phyloP scores from a whole-genome alignment of 2,888 invertebrate genomes.

The Melitaea athalia region DNA sequence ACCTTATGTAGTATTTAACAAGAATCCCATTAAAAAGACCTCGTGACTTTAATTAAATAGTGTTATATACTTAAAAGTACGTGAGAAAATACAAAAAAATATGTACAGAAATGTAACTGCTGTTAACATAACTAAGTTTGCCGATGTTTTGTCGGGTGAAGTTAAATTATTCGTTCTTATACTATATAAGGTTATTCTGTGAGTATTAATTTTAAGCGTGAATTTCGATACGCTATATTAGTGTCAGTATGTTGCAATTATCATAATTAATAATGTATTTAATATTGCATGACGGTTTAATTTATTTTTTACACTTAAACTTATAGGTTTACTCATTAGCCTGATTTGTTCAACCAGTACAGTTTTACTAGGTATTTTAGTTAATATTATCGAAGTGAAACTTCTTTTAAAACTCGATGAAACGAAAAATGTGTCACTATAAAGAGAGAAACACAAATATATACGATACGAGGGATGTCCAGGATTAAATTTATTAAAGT shows the following conservation, averaged over 20 bases:
- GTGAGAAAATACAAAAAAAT: conserved; percentile 32
- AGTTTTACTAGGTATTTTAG: no score
- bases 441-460: no score
- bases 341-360: no score
- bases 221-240: no score
- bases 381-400: no score
- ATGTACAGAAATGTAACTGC: conserved; percentile 9
- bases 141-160: conserved; percentile 6
- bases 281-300: no score
- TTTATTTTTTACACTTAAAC: no score
- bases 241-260: not conserved
- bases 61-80: conserved; percentile 23
- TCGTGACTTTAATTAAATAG: conserved; percentile 18
- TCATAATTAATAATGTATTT: not conserved
- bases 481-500: not conserved
- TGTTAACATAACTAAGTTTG: conserved; percentile 8
- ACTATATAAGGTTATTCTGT: not conserved
- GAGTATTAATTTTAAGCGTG: no score
- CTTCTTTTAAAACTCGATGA: no score
- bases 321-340: no score
- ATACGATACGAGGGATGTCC: not conserved
- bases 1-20: conserved; percentile 19
- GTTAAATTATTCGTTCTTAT: conserved; percentile 17
- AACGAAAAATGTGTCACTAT: no score
- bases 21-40: conserved; percentile 3